Conservation (phyloP, 2,113 vertebrate genomes). For the Serilophus lunatus region DNA sequence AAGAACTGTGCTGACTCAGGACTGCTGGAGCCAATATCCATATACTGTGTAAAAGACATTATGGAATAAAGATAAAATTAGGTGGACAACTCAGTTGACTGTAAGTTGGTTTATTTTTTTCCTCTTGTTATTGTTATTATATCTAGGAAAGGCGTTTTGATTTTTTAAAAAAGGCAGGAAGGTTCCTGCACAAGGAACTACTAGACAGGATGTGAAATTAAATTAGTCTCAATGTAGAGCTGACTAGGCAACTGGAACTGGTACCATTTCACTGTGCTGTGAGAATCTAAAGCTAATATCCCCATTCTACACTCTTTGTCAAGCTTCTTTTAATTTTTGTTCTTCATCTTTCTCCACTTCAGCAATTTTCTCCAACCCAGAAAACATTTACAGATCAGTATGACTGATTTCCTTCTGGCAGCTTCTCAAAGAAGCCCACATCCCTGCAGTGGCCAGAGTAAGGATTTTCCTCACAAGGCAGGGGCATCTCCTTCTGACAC, state of each 20-base stretch:
- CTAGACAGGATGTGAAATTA: not conserved
- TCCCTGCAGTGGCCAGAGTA: accelerated
- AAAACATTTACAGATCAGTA: not conserved
- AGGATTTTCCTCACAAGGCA: not conserved
- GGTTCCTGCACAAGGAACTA: not conserved
- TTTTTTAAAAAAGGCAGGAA: not conserved
- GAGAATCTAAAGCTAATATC: not conserved
- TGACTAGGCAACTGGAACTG: not conserved
- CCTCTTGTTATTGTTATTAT: not conserved
- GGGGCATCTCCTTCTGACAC: not conserved
- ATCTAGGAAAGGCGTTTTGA: not conserved
- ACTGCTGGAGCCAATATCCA: not conserved
- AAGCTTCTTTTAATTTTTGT: not conserved
- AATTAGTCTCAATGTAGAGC: not conserved
- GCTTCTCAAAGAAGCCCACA: not conserved
- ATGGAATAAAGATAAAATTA: not conserved
- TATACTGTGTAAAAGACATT: not conserved
- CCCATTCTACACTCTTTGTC: not conserved
- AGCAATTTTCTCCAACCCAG: not conserved
- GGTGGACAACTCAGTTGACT: not conserved
- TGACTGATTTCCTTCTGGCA: not conserved
- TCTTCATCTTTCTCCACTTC: not conserved
- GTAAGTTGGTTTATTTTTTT: not conserved
- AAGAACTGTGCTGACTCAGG: not conserved
- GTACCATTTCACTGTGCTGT: not conserved